Evolutionary conservation across 2,797 vertebrate species (phyloP), one percentile per base, ranked within the genome.

Genomic region (Pachyuromys duprasi): DNA sequence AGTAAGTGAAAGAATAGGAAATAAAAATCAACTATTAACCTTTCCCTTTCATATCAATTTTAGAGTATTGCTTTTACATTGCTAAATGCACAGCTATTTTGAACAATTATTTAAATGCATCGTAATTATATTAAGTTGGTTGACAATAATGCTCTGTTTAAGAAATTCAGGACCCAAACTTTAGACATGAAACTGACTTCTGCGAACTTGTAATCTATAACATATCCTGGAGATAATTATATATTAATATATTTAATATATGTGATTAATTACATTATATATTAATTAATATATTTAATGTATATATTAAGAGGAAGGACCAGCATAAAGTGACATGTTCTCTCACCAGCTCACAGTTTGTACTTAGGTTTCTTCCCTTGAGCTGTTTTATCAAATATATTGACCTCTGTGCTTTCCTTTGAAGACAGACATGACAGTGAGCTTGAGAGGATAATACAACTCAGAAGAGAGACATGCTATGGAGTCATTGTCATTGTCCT

Each of bases 401-500:
- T 83, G 13, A 33, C 75, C 13, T 53, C 2, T 3, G 33, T 81
- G 8, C 20, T 55, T 22, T 79, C 31, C 36, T 18, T 63, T 88
- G 53, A 90, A 81, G 65, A 3, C 17, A 28, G 31, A 53, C 7
- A 0, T 28, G 2, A 57, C 8, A 49, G 26, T 55, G 4, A 49
- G 18, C 15, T 6, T 13, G 1, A 39, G 20, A 49, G 11, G 8
- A 15, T 9, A 2, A 1, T 22, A 5, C 15, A 60, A 1, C 4
- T 95, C 63, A 55, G 18, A 31, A 83, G 22, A 78, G 8, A 33
- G 8, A 4, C 33, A 91, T 83, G 2, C 0, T 57, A n/a, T 5
- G 15, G 33, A 8, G 12, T 0, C 31, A 2, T 28, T 49, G 53
- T 45, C 36, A 91, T 39, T 55, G 11, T 39, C 39, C 53, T 81